A percentile compares a stretch with the other conserved stretches of the same genome.
Evolutionary conservation across 2,113 vertebrate species (phyloP).

Genomic region (Cyphomyrus plagiostoma): DNA sequence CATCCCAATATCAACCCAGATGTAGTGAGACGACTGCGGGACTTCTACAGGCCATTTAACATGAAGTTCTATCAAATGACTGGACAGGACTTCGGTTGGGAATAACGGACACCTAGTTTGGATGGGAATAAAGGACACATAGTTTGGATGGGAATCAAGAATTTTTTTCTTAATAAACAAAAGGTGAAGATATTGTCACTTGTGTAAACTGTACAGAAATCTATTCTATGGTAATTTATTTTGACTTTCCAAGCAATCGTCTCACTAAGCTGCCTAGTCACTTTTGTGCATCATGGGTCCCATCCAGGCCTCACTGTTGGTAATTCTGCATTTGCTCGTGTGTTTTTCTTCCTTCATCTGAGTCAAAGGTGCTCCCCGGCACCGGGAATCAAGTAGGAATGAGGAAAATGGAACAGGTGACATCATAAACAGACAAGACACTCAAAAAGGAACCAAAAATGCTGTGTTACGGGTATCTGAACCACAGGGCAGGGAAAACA

Average conservation of each 20-base stretch:
- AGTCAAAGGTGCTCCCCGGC: background rate
- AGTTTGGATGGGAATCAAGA: background rate
- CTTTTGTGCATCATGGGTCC: background rate
- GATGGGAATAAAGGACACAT: background rate
- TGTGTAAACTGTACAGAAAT: slow-evolving; percentile 17
- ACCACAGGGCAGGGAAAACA: background rate
- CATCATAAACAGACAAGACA: background rate
- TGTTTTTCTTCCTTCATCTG: background rate
- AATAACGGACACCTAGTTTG: slow-evolving; percentile 50
- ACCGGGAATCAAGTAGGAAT: background rate
- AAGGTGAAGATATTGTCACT: slow-evolving; percentile 13
- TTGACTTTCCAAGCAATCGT: background rate
- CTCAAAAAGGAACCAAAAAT: background rate
- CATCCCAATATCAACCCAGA: slow-evolving; percentile 72
- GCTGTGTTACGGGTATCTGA: slow-evolving; percentile 17
- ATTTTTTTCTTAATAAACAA: background rate
- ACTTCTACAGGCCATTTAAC: slow-evolving; percentile 89
- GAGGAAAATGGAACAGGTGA: background rate
- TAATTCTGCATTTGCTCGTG: background rate
- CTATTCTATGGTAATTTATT: slow-evolving; percentile 19
- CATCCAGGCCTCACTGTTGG: background rate
- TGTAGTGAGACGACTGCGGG: slow-evolving; percentile 73
- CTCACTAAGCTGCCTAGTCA: background rate
- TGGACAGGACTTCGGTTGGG: slow-evolving; percentile 89
- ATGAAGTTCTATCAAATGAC: slow-evolving; percentile 91